Evolutionary conservation across 2,888 invertebrate genomes (phyloP).

Genomic region (Stenodema calcarata): DNA sequence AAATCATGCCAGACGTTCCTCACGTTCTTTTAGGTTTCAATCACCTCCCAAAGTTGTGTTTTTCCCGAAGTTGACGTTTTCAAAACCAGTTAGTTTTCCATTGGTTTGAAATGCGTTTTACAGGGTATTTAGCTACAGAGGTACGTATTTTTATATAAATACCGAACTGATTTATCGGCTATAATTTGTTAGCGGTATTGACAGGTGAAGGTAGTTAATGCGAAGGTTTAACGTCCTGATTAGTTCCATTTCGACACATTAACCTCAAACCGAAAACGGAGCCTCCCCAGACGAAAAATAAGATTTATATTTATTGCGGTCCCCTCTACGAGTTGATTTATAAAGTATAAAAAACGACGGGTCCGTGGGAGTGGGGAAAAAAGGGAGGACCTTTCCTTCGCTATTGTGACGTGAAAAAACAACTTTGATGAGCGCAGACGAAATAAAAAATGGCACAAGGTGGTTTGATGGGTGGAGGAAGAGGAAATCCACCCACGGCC

Average conservation of each 20-base stretch:
- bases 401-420: constrained; percentile 23
- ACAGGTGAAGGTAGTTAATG: too few relatives aligned
- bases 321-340: neutral
- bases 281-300: neutral
- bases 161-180: too few relatives aligned
- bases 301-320: constrained; percentile 7
- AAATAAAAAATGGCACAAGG: constrained; percentile 25
- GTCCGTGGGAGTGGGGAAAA: neutral
- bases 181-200: too few relatives aligned
- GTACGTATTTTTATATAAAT: too few relatives aligned
- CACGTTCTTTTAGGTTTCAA: too few relatives aligned
- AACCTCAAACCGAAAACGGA: neutral
- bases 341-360: neutral
- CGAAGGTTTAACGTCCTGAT: too few relatives aligned
- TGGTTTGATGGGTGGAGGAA: neutral
- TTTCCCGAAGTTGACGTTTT: too few relatives aligned
- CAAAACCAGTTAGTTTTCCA: too few relatives aligned
- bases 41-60: too few relatives aligned
- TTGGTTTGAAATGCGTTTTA: too few relatives aligned
- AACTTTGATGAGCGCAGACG: constrained; percentile 41
- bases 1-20: too few relatives aligned
- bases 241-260: neutral
- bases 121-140: too few relatives aligned
- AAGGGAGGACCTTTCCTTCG: neutral
- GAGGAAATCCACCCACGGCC: neutral